Evolutionary conservation across 2,113 vertebrate genomes (phyloP).

Genomic region (Notiomystis cincta): DNA sequence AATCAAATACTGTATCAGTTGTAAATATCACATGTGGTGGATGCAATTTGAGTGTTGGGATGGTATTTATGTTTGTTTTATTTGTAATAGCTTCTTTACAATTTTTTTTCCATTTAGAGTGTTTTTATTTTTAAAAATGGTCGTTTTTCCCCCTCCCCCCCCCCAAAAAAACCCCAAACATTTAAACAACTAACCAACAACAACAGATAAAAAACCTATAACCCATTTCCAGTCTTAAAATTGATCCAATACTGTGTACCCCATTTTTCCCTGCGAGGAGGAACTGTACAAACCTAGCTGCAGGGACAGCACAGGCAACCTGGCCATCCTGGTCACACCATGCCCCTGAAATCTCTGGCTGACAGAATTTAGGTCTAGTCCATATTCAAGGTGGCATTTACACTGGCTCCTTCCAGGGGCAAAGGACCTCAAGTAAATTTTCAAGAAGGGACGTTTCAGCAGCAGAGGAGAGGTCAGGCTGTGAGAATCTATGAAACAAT

Average conservation of each 20-base stretch:
- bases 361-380: not conserved
- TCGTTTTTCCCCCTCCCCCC: fast-evolving
- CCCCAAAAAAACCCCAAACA: fast-evolving
- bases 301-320: not conserved
- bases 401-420: not conserved
- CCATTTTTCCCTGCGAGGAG: fast-evolving
- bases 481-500: not conserved
- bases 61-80: not conserved
- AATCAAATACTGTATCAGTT: not conserved
- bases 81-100: not conserved
- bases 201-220: fast-evolving
- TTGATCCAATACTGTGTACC: not conserved
- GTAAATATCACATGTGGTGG: not conserved
- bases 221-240: not conserved
- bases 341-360: not conserved
- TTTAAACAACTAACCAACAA: not conserved
- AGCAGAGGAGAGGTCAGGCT: not conserved
- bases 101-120: not conserved
- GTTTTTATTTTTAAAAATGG: not conserved
- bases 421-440: not conserved
- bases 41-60: not conserved
- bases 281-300: not conserved
- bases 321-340: too few relatives aligned
- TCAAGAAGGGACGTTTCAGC: not conserved
- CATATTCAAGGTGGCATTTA: not conserved